Evolutionary conservation across 2,888 invertebrate species (phyloP), one percentile per base, ranked within the genome.

Genomic region (Fragum whitleyi): DNA sequence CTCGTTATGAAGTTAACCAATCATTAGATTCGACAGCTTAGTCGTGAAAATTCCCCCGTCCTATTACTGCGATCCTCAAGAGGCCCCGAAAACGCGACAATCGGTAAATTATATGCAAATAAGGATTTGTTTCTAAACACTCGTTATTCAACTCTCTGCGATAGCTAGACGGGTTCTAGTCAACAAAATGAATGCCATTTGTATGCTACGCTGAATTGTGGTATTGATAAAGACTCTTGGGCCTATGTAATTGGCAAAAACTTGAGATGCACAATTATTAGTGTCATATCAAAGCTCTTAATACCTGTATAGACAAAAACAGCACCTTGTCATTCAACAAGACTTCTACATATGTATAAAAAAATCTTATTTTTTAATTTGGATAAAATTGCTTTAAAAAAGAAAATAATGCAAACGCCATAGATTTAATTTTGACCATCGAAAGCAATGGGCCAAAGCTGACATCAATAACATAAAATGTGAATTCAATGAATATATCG

Each of bases 51-150:
- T 62, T 28, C 62, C 62, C 62, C 28, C 32, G 9, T 62, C 62
- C 16, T 62, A 32, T 62, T 62, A 62, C 21, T 29, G 21, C 6
- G 36, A n/a, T 32, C n/a, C 62, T 21, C 32, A 19, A 36, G 62
- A 62, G 62, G 62, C 29, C 36, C 0, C 14, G 28, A 62, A 9
- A 28, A 62, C n/a, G 62, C n/a, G 62, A 36, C 62, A 62, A 62
- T 62, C 62, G 28, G 62, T 62, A 62, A 62, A 62, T 62, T 62
- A 62, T 62, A 62, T 62, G 62, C 62, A 62, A 62, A 62, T 62
- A 62, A 62, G 62, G 62, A 62, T 62, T 62, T 62, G 62, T 62
- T 32, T 62, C 62, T 28, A 9, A 62, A 62, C 62, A 62, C 36
- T 62, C 62, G 32, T 62, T 32, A 62, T 62, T 62, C 62, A 62